phyloP scores from a whole-genome alignment of 2,797 vertebrate species.

The Megalops cyprinoides region DNA sequence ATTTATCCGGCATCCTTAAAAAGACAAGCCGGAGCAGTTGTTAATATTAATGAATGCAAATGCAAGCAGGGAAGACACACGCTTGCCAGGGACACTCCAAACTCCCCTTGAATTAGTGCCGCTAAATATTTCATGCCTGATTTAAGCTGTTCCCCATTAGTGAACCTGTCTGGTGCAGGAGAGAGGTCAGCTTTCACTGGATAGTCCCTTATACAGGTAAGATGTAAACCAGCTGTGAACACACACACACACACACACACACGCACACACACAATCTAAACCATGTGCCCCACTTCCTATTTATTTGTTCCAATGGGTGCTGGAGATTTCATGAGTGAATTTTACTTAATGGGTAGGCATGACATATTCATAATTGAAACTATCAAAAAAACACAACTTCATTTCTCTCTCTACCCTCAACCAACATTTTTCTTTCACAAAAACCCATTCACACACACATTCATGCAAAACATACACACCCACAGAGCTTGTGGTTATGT shows the following conservation, averaged over 20 bases:
- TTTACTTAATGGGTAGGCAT: too few species aligned
- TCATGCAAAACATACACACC: not conserved
- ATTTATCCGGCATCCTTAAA: not conserved
- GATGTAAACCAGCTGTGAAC: not conserved
- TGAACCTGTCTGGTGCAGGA: not conserved
- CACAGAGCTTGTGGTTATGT: too few species aligned
- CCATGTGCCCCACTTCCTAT: too few species aligned
- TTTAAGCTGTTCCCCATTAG: slow-evolving; percentile 34
- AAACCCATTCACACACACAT: slow-evolving; percentile 2
- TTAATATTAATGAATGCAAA: slow-evolving; percentile 60
- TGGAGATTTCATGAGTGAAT: not conserved
- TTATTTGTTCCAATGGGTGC: not conserved
- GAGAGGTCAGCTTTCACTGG: slow-evolving; percentile 41
- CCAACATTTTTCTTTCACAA: not conserved
- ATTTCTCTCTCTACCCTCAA: not conserved
- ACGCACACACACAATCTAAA: slow-evolving; percentile 6
- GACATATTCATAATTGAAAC: not conserved
- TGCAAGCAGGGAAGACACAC: slow-evolving; percentile 44
- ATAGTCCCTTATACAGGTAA: not conserved
- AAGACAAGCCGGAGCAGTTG: slow-evolving; percentile 26
- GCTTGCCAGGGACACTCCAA: slow-evolving; percentile 35
- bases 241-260: slow-evolving; percentile 8
- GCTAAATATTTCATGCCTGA: slow-evolving; percentile 63
- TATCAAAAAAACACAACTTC: not conserved
- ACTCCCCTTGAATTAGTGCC: slow-evolving; percentile 51